Evolutionary conservation across 2,888 invertebrate genomes (phyloP).

Genomic region (Uropetala carovei): DNA sequence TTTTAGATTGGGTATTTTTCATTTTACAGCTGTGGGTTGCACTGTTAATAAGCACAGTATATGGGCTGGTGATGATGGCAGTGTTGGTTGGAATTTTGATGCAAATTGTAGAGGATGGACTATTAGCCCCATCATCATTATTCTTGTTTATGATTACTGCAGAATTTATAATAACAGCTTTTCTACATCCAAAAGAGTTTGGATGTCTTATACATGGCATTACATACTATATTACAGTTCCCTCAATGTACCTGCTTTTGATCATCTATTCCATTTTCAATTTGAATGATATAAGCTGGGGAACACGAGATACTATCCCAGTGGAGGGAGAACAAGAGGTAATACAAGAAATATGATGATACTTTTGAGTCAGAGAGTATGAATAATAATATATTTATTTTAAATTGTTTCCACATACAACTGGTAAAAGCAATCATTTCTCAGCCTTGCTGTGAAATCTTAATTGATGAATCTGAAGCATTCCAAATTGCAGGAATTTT

Average conservation of each 20-base stretch:
- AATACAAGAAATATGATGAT: neutral
- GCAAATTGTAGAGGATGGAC: conserved; percentile 72
- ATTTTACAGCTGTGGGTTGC: conserved; percentile 72
- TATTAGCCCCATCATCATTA: conserved; percentile 74
- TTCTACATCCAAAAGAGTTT: conserved; percentile 74
- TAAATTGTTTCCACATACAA: too few relatives aligned
- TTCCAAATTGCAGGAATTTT: too few relatives aligned
- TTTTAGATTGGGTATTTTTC: neutral
- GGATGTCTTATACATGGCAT: conserved; percentile 73
- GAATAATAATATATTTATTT: too few relatives aligned
- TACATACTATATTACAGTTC: conserved; percentile 78
- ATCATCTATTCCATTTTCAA: conserved; percentile 79
- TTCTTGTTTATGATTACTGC: conserved; percentile 73
- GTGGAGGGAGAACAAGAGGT: conserved; percentile 71
- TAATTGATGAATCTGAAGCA: too few relatives aligned
- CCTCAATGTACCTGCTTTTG: conserved; percentile 78
- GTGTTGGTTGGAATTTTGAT: conserved; percentile 73
- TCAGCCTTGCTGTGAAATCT: too few relatives aligned
- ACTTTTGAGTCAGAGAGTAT: too few relatives aligned
- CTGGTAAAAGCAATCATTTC: too few relatives aligned
- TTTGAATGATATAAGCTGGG: conserved; percentile 79
- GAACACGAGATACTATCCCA: conserved; percentile 76
- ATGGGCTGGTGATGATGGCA: conserved; percentile 75
- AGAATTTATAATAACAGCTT: conserved; percentile 74
- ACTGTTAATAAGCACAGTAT: conserved; percentile 73